Evolutionary conservation across 2,888 invertebrate genomes (phyloP).

Genomic region (Drosophila mercatorum): DNA sequence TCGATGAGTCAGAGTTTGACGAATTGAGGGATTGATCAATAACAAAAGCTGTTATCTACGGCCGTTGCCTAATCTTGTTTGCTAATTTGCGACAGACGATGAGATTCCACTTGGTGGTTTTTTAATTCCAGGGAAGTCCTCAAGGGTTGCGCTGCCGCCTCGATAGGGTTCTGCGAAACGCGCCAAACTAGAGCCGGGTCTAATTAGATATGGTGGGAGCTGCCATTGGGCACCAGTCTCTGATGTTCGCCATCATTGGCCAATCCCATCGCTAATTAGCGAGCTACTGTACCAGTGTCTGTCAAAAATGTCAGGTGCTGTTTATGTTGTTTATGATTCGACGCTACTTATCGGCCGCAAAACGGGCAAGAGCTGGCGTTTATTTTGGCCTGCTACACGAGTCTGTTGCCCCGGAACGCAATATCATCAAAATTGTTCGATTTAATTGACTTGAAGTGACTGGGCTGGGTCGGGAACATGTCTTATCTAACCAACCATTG

Average conservation of each 20-base stretch:
- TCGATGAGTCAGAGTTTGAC: constrained; percentile 37
- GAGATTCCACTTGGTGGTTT: constrained; percentile 28
- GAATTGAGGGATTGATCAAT: constrained; percentile 17
- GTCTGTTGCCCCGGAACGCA: constrained; percentile 21
- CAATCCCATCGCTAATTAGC: constrained; percentile 34
- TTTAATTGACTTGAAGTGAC: constrained; percentile 68
- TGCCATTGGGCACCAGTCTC: background rate
- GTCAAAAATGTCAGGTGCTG: constrained; percentile 42
- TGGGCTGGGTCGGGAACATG: constrained; percentile 38
- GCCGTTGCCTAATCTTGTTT: constrained; percentile 34
- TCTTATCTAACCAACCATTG: constrained; percentile 49
- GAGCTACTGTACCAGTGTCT: constrained; percentile 31
- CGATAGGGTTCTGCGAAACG: constrained; percentile 41
- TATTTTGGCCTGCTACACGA: background rate
- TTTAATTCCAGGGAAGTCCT: constrained; percentile 48
- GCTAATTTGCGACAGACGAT: constrained; percentile 14
- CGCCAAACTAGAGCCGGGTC: constrained; percentile 5
- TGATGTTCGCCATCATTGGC: background rate
- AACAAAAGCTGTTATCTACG: constrained; percentile 33
- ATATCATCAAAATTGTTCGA: constrained; percentile 68
- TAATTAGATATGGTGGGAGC: constrained; percentile 9
- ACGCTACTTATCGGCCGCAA: constrained; percentile 34
- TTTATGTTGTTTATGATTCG: constrained; percentile 46
- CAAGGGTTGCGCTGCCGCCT: constrained; percentile 8
- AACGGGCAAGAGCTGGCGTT: background rate